phyloP scores from a whole-genome alignment of 2,888 invertebrate genomes.

The Dascillus cervinus region DNA sequence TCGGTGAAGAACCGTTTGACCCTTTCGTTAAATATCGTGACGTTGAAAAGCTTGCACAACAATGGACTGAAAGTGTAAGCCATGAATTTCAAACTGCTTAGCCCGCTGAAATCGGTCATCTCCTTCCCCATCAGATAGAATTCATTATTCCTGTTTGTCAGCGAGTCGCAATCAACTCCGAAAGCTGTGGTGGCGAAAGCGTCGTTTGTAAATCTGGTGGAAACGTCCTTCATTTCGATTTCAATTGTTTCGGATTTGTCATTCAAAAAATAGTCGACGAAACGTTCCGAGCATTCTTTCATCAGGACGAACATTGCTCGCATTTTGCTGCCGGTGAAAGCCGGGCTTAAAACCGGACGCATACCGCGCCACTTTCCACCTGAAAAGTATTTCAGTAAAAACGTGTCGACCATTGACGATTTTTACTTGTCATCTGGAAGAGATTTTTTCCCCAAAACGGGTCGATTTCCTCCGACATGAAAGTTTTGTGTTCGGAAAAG shows the following conservation, averaged over 20 bases:
- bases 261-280: slow-evolving; percentile 24
- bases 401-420: no score
- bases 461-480: slow-evolving; percentile 24
- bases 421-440: no score
- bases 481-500: slow-evolving; percentile 32
- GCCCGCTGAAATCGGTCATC: slow-evolving; percentile 13
- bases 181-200: slow-evolving; percentile 34
- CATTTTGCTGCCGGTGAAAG: slow-evolving; percentile 53
- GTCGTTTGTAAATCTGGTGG: slow-evolving; percentile 32
- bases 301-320: slow-evolving; percentile 47
- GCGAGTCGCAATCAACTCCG: slow-evolving; percentile 31
- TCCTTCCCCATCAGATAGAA: slow-evolving; percentile 30
- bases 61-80: no score
- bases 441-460: slow-evolving; percentile 21
- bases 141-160: slow-evolving; percentile 31
- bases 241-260: slow-evolving; percentile 10
- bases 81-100: no score
- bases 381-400: no score
- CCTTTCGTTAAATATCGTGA: slow-evolving; percentile 35
- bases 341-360: slow-evolving; percentile 46
- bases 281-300: slow-evolving; percentile 29
- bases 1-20: slow-evolving; percentile 22
- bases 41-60: slow-evolving; percentile 21
- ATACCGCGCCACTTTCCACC: slow-evolving; percentile 34
- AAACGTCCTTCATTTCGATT: slow-evolving; percentile 32